Conservation (phyloP, 2,113 vertebrate species). For the Numida meleagris region DNA sequence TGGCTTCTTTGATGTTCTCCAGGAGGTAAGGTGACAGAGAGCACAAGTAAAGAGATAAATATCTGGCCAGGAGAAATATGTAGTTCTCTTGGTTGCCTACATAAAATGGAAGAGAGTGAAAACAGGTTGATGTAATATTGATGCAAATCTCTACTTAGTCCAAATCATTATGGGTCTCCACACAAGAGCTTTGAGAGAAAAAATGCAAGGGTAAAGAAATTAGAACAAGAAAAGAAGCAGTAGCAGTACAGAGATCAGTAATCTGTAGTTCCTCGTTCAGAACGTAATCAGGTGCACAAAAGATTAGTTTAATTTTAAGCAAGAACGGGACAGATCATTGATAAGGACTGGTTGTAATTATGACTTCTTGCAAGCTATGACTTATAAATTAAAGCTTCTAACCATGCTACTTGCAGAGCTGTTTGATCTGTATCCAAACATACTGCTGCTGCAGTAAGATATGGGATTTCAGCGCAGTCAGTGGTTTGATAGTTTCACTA, state of each 20-base stretch:
- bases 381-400: conserved; percentile 9
- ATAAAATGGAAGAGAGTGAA: background rate
- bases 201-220: background rate
- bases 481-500: background rate
- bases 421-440: conserved; percentile 19
- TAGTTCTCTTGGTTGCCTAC: background rate
- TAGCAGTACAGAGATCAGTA: background rate
- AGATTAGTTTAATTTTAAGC: conserved; percentile 21
- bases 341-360: background rate
- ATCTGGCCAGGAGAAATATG: background rate
- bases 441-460: background rate
- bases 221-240: background rate
- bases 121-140: background rate
- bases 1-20: background rate
- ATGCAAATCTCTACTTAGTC: background rate
- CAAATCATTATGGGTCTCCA: background rate
- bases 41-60: background rate
- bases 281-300: background rate
- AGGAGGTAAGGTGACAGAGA: background rate
- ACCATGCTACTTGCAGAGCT: background rate
- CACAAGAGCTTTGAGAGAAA: background rate
- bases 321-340: background rate
- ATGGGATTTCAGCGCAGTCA: background rate
- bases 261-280: background rate
- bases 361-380: background rate